Evolutionary conservation across 2,113 vertebrate species (phyloP), one percentile per base, ranked within the genome.

Genomic region (Athene cunicularia): DNA sequence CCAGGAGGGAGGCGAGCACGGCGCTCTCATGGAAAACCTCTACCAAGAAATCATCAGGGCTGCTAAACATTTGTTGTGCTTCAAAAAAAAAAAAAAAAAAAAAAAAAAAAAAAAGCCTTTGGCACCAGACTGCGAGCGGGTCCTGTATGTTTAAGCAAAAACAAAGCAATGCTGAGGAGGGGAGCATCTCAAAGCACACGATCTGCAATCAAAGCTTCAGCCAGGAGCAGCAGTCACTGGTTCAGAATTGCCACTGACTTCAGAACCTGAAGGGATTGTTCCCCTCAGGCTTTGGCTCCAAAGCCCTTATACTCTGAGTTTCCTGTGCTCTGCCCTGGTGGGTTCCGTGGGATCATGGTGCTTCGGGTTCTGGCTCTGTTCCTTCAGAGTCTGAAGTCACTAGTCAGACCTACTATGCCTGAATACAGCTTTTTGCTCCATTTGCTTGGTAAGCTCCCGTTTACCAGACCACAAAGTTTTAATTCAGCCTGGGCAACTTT

Each of bases 331-430:
- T 39, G 39, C 53, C 49, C 6, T 20, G 41, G 18, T 16, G 33
- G 18, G 41, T 30, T 17, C 4, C 0, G 1, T 8, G 18, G 75
- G 37, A 55, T 15, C 17, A 1, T 0, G 5, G 12, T 82, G 50
- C 68, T 74, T 4, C 7, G 26, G 43, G n/a, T 20, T 55, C 35
- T 76, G 23, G 7, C 45, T 79, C 45, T 55, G 70, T 81, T 52
- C 19, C 12, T 22, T 59, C n/a, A 12, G 28, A n/a, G 6, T 5
- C 59, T 30, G 53, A 32, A 91, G 55, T 18, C 72, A 35, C 50
- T 5, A 3, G 2, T 35, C 47, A 81, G 47, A 49, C 18, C 26
- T 35, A 20, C n/a, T n/a, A 2, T 6, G 13, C 70, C 37, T 7
- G 12, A 82, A 33, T 22, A 26, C 2, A 14, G 15, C 10, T 66